Evolutionary conservation across 2,113 vertebrate genomes (phyloP).

Genomic region (Hippocampus guttulatus): DNA sequence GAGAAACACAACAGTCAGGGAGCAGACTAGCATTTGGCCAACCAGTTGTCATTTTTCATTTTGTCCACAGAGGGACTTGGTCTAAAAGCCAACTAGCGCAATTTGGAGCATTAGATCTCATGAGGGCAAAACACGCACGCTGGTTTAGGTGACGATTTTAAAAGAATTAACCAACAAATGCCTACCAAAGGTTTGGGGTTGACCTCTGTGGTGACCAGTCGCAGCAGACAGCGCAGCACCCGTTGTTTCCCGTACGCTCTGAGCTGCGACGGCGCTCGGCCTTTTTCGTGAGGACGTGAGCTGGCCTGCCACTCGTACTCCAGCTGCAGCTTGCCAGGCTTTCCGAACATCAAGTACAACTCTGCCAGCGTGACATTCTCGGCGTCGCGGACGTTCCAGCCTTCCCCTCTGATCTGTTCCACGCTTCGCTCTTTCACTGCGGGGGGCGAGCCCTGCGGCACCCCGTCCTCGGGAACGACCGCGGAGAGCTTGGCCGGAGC

Average conservation of each 20-base stretch:
- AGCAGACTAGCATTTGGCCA: no score
- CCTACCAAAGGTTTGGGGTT: constrained; percentile 89
- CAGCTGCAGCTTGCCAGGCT: constrained; percentile 90
- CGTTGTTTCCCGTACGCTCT: constrained; percentile 74
- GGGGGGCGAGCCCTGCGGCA: constrained; percentile 33
- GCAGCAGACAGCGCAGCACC: constrained; percentile 86
- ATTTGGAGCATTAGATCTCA: no score
- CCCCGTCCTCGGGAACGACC: constrained; percentile 41
- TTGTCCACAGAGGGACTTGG: no score
- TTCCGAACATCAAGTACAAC: constrained; percentile 99
- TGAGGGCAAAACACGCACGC: no score
- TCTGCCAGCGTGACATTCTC: constrained; percentile 94
- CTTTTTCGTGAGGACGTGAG: constrained; percentile 16
- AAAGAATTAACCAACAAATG: background rate
- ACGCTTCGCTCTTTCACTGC: constrained; percentile 63
- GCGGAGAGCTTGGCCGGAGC: constrained; percentile 31
- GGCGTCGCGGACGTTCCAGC: constrained; percentile 84
- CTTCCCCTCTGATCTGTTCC: constrained; percentile 86
- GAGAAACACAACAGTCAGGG: no score
- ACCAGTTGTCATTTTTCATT: no score
- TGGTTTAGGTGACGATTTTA: no score
- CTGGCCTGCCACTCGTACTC: constrained; percentile 92
- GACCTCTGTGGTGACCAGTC: constrained; percentile 88
- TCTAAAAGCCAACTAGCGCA: no score
- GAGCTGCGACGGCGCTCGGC: constrained; percentile 50